Conservation (phyloP, 2,113 vertebrate species). For the Hydrochoerus hydrochaeris region DNA sequence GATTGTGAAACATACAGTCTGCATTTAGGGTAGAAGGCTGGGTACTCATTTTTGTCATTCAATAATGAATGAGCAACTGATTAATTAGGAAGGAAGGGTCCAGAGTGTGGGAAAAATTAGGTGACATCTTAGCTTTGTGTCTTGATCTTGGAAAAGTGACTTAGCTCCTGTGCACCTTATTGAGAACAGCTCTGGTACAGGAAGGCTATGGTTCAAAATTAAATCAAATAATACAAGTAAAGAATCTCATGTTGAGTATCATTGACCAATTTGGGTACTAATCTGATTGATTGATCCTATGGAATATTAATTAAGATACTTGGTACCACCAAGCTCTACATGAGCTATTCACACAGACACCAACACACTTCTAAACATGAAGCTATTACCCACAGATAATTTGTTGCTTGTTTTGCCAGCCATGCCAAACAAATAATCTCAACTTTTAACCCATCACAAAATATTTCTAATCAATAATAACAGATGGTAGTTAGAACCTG, state of each 20-base stretch:
- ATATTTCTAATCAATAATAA: not conserved
- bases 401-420: not conserved
- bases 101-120: not conserved
- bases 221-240: constrained; percentile 29
- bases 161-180: not conserved
- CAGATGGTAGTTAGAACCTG: not conserved
- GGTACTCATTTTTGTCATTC: not conserved
- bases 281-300: constrained; percentile 5
- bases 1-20: not conserved
- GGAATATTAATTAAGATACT: constrained; percentile 28
- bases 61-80: not conserved
- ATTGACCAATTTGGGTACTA: constrained; percentile 35
- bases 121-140: not conserved
- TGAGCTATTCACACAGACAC: not conserved
- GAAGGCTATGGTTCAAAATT: not conserved
- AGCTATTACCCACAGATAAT: not conserved
- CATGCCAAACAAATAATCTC: not conserved
- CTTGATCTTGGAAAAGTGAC: not conserved
- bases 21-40: not conserved
- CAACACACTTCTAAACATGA: not conserved
- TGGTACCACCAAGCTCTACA: not conserved
- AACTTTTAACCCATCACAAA: not conserved
- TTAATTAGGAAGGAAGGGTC: not conserved
- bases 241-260: not conserved
- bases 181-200: not conserved